Percentiles rank a stretch among this genome's conserved stretches.
Conservation (phyloP, 1,140 invertebrate genomes). For the Trialeurodes vaporariorum region DNA sequence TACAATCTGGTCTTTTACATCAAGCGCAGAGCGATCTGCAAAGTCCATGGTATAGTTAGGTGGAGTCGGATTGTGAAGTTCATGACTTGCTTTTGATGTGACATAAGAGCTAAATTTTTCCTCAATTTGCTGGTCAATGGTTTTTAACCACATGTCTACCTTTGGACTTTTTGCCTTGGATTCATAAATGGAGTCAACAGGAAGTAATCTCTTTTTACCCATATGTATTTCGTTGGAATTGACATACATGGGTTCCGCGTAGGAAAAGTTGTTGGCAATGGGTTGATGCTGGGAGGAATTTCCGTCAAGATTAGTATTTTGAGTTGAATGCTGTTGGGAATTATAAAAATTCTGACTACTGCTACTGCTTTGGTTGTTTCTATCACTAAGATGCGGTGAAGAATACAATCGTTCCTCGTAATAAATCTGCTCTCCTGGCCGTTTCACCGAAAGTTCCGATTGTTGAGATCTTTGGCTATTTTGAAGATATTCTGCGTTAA, state of each 20-base stretch:
- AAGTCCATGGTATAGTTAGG: too few species aligned
- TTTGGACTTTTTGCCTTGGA: conserved; percentile 36
- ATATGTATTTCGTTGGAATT: background rate
- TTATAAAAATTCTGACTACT: background rate
- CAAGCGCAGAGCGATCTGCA: too few species aligned
- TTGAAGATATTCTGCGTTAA: background rate
- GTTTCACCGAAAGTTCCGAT: background rate
- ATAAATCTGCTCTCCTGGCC: background rate
- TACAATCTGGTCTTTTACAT: too few species aligned
- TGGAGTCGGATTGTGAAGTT: conserved; percentile 17
- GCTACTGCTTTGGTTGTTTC: background rate
- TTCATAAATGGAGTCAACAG: background rate
- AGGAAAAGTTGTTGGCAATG: background rate
- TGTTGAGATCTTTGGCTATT: background rate
- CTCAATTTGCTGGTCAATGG: conserved; percentile 43
- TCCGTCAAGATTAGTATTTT: background rate
- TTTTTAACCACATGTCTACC: conserved; percentile 39
- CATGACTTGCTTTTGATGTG: conserved; percentile 18
- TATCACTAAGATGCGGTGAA: background rate
- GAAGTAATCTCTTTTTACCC: background rate
- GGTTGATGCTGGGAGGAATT: background rate
- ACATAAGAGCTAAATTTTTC: conserved; percentile 34
- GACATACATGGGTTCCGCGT: background rate
- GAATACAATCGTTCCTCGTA: background rate
- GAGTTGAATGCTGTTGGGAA: background rate